Conservation (phyloP, 2,888 invertebrate genomes). For the Melanophora roralis region DNA sequence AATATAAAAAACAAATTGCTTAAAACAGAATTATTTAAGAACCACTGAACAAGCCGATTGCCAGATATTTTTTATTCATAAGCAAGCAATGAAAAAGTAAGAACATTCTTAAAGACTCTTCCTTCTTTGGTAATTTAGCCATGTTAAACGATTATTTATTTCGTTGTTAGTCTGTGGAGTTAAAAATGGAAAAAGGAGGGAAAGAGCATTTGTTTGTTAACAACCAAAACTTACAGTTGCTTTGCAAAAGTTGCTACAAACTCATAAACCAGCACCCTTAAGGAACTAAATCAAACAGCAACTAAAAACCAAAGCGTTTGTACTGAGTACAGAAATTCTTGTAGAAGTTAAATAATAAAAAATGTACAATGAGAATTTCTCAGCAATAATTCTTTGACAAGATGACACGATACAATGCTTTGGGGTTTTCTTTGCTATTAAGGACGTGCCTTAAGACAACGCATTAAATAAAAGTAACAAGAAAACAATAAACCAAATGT, state of each 20-base stretch:
- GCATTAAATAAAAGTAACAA: neutral
- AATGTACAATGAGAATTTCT: no score
- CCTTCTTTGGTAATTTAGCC: neutral
- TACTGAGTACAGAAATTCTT: neutral
- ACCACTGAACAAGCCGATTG: no score
- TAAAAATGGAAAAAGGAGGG: neutral
- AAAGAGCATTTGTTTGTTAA: neutral
- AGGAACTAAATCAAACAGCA: no score
- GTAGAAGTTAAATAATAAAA: no score
- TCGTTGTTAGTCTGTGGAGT: neutral
- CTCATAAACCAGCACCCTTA: neutral
- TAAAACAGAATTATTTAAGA: no score
- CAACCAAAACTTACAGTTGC: neutral
- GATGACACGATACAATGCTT: slow-evolving; percentile 6
- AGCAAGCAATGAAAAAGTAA: neutral
- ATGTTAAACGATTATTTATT: neutral
- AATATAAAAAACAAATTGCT: no score
- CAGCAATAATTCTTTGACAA: slow-evolving; percentile 18
- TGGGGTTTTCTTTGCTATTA: slow-evolving; percentile 5
- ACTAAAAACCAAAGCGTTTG: no score
- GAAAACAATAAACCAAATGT: neutral
- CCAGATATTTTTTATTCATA: neutral
- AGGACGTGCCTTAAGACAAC: slow-evolving; percentile 15
- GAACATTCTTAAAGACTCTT: neutral
- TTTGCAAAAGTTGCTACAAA: neutral